phyloP scores from a whole-genome alignment of 2,888 invertebrate species.

The Stegophylla sp. region DNA sequence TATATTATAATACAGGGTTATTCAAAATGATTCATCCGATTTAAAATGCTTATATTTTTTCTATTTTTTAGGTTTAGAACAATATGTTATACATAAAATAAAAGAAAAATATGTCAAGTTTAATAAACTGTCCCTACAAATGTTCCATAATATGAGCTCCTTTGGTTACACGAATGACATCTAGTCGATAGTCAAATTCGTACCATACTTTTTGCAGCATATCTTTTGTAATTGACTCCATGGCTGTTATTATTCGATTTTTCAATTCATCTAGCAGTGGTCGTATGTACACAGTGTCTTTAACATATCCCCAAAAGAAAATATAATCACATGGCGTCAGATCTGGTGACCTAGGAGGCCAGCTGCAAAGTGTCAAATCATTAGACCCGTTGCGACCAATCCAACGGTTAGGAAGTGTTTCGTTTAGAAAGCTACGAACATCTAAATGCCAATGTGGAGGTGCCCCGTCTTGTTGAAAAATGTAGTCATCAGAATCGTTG shows the following conservation, averaged over 20 bases:
- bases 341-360: background rate
- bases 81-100: too few species aligned
- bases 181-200: background rate
- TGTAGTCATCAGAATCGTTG: background rate
- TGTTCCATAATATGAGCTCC: background rate
- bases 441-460: background rate
- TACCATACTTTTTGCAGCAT: background rate
- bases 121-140: background rate
- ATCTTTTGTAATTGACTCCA: background rate
- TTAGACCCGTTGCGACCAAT: background rate
- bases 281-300: background rate
- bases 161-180: background rate
- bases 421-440: background rate
- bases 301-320: background rate
- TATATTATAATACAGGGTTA: background rate
- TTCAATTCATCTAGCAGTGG: background rate
- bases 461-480: constrained; percentile 5
- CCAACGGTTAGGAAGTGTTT: background rate
- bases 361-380: background rate
- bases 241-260: background rate
- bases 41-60: background rate
- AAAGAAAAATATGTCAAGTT: too few species aligned
- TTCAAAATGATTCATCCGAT: background rate
- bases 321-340: constrained; percentile 13
- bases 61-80: too few species aligned